Conservation (phyloP, 2,797 vertebrate genomes). For the Smutsia gigantea region DNA sequence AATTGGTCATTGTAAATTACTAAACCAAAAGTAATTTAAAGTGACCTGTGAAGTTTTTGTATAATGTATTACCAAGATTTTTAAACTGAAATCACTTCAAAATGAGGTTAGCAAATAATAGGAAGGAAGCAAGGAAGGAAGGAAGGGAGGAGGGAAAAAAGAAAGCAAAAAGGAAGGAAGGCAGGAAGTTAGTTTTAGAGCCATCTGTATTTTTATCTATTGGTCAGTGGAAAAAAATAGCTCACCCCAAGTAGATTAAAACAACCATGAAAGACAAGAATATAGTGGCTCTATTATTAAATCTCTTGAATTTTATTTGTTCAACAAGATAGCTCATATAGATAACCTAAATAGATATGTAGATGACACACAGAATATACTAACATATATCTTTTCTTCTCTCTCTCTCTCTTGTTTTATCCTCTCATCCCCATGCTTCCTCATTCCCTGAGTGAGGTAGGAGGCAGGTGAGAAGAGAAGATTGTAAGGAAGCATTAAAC, state of each 20-base stretch:
- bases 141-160: neutral
- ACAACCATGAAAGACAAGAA: neutral
- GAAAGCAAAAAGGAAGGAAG: neutral
- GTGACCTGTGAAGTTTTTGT: neutral
- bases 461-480: neutral
- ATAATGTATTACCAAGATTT: neutral
- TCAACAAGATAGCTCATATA: neutral
- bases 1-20: neutral
- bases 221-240: neutral
- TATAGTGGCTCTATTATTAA: neutral
- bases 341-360: neutral
- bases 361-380: neutral
- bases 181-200: neutral
- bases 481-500: neutral
- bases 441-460: neutral
- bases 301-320: neutral
- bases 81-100: neutral
- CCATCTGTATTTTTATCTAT: neutral
- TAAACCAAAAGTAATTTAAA: neutral
- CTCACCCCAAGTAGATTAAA: neutral
- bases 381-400: neutral
- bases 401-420: neutral
- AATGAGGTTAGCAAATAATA: neutral
- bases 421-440: neutral
- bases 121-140: neutral